Conservation (phyloP, 2,888 invertebrate genomes). For the Pollenia labialis region DNA sequence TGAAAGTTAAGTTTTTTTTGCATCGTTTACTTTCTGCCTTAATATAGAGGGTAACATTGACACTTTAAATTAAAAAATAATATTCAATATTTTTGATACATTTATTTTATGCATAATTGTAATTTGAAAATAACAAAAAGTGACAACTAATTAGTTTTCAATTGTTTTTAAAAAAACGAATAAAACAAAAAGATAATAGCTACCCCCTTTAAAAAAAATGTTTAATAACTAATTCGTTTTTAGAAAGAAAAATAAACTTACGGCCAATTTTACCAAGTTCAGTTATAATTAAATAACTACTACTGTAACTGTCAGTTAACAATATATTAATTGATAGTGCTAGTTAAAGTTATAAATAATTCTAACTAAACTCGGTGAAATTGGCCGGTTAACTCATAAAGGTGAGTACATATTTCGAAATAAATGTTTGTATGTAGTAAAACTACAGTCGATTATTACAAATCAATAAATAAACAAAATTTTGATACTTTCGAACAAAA, state of each 20-base stretch:
- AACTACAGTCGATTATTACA: constrained; percentile 43
- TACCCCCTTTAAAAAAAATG: constrained; percentile 73
- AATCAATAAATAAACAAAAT: constrained; percentile 62
- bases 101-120: background rate
- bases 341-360: too few relatives aligned
- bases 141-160: constrained; percentile 41
- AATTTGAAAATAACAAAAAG: constrained; percentile 21
- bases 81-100: constrained; percentile 48
- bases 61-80: constrained; percentile 52
- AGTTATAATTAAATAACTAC: too few relatives aligned
- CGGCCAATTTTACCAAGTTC: too few relatives aligned
- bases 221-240: background rate
- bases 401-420: constrained; percentile 28
- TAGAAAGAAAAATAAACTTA: background rate
- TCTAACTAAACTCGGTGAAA: too few relatives aligned
- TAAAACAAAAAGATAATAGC: constrained; percentile 68
- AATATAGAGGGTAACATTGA: constrained; percentile 74
- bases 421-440: constrained; percentile 39
- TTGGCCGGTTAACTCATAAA: background rate
- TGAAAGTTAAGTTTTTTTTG: constrained; percentile 54
- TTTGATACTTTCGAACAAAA: constrained; percentile 37
- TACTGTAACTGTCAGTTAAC: too few relatives aligned
- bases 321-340: too few relatives aligned
- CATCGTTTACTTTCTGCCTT: constrained; percentile 50
- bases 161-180: constrained; percentile 58